Conservation (phyloP, 2,888 invertebrate genomes). For the Chymomyza caudatula region DNA sequence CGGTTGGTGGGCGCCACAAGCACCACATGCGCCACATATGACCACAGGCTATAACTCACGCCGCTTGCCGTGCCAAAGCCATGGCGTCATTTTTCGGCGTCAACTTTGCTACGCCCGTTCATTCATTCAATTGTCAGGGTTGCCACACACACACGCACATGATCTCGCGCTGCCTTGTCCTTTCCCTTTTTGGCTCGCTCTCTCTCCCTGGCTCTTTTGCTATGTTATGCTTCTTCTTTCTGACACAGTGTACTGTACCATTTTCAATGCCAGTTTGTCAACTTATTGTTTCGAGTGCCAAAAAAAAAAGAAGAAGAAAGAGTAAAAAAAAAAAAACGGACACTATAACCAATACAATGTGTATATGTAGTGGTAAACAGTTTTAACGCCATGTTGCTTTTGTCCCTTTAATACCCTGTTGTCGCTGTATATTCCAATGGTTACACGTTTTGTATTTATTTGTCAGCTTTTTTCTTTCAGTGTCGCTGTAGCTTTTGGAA, state of each 20-base stretch:
- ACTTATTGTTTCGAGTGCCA: constrained; percentile 49
- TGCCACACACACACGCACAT: constrained; percentile 18
- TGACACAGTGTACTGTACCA: constrained; percentile 13
- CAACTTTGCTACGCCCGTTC: constrained; percentile 50
- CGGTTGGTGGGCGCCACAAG: not conserved
- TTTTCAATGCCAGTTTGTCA: constrained; percentile 57
- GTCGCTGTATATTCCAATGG: too few relatives aligned
- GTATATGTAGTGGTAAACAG: constrained; percentile 38
- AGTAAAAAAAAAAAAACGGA: not conserved
- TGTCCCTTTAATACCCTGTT: too few relatives aligned
- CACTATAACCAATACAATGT: constrained; percentile 2
- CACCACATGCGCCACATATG: constrained; percentile 47
- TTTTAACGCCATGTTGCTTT: constrained; percentile 43
- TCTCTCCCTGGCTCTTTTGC: constrained; percentile 5
- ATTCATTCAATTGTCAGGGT: constrained; percentile 52
- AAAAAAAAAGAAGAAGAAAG: constrained; percentile 11
- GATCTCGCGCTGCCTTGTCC: not conserved
- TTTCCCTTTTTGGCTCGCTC: not conserved
- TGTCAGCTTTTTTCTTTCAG: too few relatives aligned
- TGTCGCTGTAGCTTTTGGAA: too few relatives aligned
- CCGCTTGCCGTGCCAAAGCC: constrained; percentile 11
- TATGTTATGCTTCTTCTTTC: not conserved
- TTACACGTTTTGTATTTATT: too few relatives aligned
- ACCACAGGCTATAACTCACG: constrained; percentile 55
- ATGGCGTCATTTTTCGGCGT: constrained; percentile 56